These are phyloP conservation scores for Okapia johnstoni DNA, from an alignment of 2,113 vertebrate genomes.

Conservation along the genomic window DNA sequence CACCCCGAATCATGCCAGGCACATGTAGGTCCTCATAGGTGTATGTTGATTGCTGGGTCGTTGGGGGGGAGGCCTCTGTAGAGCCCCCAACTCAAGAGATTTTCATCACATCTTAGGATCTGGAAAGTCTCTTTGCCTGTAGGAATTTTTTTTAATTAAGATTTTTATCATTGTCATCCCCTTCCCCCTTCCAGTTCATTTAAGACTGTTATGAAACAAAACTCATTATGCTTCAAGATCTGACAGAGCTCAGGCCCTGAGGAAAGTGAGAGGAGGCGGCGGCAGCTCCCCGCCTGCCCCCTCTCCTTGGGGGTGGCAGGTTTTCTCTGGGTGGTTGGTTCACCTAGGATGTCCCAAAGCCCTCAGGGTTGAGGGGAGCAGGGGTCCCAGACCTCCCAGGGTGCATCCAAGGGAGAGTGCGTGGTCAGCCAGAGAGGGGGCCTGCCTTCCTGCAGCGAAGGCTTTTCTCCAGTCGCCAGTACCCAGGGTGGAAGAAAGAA, in stretches of 20 bases:
- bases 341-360: not conserved
- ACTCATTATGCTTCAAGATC: conserved; percentile 68
- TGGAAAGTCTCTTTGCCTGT: conserved; percentile 58
- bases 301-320: not conserved
- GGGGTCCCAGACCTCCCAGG: not conserved
- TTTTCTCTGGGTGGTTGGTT: not conserved
- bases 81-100: not conserved
- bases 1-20: not conserved
- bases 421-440: not conserved
- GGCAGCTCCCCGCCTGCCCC: not conserved
- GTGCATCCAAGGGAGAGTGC: not conserved
- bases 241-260: conserved; percentile 58
- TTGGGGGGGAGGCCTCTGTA: not conserved
- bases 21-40: not conserved
- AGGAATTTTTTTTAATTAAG: conserved; percentile 73
- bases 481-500: not conserved
- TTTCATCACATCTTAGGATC: conserved; percentile 35
- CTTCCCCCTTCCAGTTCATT: conserved; percentile 65
- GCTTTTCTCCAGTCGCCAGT: not conserved
- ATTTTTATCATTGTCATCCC: conserved; percentile 69
- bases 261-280: conserved; percentile 30
- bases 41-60: not conserved
- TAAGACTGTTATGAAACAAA: conserved; percentile 74
- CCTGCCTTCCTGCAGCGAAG: not conserved
- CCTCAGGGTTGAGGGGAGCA: not conserved